phyloP scores from a whole-genome alignment of 2,797 vertebrate species.

The Eulemur rubriventer region DNA sequence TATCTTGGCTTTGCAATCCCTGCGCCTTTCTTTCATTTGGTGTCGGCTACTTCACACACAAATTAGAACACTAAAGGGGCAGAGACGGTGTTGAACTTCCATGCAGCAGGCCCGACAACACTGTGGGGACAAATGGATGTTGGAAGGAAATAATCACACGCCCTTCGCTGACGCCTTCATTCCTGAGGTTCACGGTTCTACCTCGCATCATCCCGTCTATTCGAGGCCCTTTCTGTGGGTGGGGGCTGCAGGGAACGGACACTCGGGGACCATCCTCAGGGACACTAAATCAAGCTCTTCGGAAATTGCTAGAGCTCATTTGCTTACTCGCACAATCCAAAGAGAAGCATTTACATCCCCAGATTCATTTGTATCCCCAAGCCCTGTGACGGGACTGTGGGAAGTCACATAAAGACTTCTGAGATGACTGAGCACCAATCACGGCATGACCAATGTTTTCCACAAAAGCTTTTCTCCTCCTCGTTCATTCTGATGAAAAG shows the following conservation, averaged over 20 bases:
- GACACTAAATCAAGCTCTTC: neutral
- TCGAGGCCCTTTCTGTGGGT: neutral
- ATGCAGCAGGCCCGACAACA: neutral
- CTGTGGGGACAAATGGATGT: neutral
- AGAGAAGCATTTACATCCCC: conserved; percentile 16
- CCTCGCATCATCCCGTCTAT: neutral
- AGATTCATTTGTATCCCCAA: conserved; percentile 38
- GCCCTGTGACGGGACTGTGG: conserved; percentile 57
- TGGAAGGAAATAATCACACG: neutral
- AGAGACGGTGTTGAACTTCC: neutral
- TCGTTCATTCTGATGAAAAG: conserved; percentile 31
- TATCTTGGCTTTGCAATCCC: conserved; percentile 29
- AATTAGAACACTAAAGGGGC: neutral
- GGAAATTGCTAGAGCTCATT: conserved; percentile 57
- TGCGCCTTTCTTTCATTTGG: neutral
- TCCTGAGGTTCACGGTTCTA: neutral
- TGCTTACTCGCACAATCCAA: conserved; percentile 56
- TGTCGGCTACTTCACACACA: neutral
- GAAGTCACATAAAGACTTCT: conserved; percentile 78
- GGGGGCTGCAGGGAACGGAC: neutral
- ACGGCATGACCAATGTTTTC: conserved; percentile 64
- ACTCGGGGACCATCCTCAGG: neutral
- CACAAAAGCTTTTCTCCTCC: conserved; percentile 50
- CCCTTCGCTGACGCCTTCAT: neutral
- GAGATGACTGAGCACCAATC: conserved; percentile 72